Conservation (phyloP, 1,140 invertebrate genomes). For the Ceratina japonica region DNA sequence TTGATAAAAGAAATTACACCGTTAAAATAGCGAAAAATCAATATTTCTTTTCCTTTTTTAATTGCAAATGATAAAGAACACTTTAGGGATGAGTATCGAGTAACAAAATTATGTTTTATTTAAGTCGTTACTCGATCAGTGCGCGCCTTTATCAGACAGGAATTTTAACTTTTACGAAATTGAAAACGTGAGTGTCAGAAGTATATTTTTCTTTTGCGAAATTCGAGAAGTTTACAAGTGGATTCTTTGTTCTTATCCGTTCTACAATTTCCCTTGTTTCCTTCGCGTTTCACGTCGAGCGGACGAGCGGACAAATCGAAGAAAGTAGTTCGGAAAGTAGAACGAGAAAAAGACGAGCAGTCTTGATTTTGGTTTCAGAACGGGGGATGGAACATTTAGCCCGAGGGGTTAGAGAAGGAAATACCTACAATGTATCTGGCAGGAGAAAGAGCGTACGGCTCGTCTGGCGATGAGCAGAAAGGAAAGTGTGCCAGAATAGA, state of each 20-base stretch:
- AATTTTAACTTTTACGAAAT: no score
- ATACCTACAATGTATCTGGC: background rate
- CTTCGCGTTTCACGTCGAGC: background rate
- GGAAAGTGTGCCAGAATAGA: slow-evolving; percentile 17
- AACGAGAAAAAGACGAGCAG: background rate
- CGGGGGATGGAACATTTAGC: background rate
- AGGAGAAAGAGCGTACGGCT: background rate
- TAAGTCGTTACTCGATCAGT: no score
- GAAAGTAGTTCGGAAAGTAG: background rate
- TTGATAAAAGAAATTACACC: no score
- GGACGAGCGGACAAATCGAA: background rate
- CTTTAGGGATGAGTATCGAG: no score
- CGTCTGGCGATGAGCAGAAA: background rate
- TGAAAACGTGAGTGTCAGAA: no score
- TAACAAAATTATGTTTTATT: no score
- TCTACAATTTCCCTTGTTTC: background rate
- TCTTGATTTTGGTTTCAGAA: slow-evolving; percentile 12
- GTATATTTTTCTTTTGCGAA: no score
- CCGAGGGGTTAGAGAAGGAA: slow-evolving; percentile 17
- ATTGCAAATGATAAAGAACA: no score
- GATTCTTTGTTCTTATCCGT: background rate
- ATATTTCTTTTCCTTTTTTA: no score
- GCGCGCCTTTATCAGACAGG: no score
- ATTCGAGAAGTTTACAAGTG: no score
- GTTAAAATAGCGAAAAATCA: no score